These are phyloP conservation scores for Thereva nobilitata DNA, from an alignment of 2,888 invertebrate species.

Conservation along the genomic window DNA sequence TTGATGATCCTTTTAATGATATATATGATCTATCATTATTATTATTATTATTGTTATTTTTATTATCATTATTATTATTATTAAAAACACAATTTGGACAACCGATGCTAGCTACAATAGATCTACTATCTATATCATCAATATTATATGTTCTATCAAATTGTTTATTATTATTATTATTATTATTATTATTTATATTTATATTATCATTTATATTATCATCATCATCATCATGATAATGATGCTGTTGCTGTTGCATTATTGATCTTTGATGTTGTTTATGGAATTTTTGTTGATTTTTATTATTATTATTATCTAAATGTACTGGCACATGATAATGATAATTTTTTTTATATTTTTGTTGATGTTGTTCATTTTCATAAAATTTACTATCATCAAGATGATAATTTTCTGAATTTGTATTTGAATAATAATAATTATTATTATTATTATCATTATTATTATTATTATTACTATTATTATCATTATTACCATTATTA, in stretches of 20 bases:
- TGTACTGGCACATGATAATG: constrained; percentile 6
- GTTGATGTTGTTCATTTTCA: constrained; percentile 16
- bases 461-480: constrained; percentile 35
- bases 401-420: constrained; percentile 35
- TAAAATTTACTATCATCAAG: constrained; percentile 12
- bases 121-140: constrained; percentile 32
- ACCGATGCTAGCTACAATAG: constrained; percentile 37
- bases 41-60: constrained; percentile 14
- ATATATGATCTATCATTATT: constrained; percentile 32
- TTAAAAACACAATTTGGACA: constrained; percentile 40
- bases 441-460: constrained; percentile 8
- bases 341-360: constrained; percentile 6
- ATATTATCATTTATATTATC: constrained; percentile 15
- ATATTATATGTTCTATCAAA: constrained; percentile 24
- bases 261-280: constrained; percentile 19
- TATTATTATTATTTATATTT: constrained; percentile 6
- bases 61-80: constrained; percentile 10
- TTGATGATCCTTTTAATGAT: constrained; percentile 19
- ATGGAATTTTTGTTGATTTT: constrained; percentile 6
- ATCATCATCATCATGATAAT: constrained; percentile 7
- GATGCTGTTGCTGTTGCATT: background rate
- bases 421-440: constrained; percentile 21
- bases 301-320: background rate
- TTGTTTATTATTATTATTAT: constrained; percentile 12
- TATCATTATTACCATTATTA: constrained; percentile 27